Base-by-base conservation (phyloP, 2,113 vertebrate species). In the Rhegmatorhina hoffmannsi region DNA sequence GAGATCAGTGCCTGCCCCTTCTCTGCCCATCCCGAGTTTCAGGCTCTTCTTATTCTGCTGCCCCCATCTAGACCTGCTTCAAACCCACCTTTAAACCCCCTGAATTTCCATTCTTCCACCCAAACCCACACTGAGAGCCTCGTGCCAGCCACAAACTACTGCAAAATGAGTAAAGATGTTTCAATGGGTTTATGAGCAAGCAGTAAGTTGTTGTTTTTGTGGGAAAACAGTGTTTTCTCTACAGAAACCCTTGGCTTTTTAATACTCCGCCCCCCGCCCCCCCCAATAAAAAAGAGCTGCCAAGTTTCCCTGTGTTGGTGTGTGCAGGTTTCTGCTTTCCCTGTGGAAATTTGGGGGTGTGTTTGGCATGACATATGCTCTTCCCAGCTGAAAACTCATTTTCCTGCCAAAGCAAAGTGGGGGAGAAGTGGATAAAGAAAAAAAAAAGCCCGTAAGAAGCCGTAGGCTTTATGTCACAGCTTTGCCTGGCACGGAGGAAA, bases 401-500 rank as follows among this genome's bases (percentile, higher is more conserved):
- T 82, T 43, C 93, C 72, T 87, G 93, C 90, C 93, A 96, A 94
- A 82, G 77, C 38, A 13, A 72, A 94, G 96, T 85, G 92, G 78
- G 92, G 82, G 84, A 93, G 74, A 89, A 19, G 77, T 59, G 64
- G 64, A 26, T 11, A 18, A 50, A 40, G 55, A 34, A 26, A 85
- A 36, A 17, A 52, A 63, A 34, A 55, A 40, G 26, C 26, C 5
- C 62, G 46, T 38, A 79, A 82, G 21, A 72, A 94, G 85, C 92
- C 2, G 81, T 92, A 75, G 92, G 92, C 78, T 96, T 94, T 56
- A 88, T 88, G 90, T 96, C 90, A 91, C 95, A 96, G 96, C 85
- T 96, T 96, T 96, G 95, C 92, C 96, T 96, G 96, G 94, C 96
- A 88, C 78, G 0, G 40, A 88, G 72, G 10, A 15, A 91, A 87